phyloP scores from a whole-genome alignment of 2,888 invertebrate species.

The Meiosimyza platycephala region DNA sequence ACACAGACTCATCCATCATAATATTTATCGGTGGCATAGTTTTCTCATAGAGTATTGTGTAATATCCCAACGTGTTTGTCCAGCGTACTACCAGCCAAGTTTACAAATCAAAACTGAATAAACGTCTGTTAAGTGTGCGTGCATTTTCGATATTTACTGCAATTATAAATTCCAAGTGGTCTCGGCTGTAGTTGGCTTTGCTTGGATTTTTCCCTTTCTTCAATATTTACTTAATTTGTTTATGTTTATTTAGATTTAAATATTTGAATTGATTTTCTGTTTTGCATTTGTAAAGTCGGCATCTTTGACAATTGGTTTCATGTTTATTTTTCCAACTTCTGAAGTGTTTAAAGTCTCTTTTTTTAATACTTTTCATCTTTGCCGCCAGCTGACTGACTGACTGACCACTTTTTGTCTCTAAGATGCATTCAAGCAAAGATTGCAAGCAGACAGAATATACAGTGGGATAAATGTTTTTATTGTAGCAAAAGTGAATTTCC shows the following conservation, averaged over 20 bases:
- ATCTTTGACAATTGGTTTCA: conserved; percentile 37
- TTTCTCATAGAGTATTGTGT: too few species aligned
- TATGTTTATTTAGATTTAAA: conserved; percentile 26
- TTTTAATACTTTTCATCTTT: conserved; percentile 38
- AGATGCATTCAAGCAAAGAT: conserved; percentile 29
- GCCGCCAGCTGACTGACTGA: conserved; percentile 31
- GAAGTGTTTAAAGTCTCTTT: conserved; percentile 38
- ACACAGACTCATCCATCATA: too few species aligned
- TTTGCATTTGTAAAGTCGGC: conserved; percentile 45
- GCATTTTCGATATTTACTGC: conserved; percentile 17
- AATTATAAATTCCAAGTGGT: conserved; percentile 22
- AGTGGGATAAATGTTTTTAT: too few species aligned
- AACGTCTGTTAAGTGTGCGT: conserved; percentile 13
- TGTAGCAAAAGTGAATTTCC: too few species aligned
- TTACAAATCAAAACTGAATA: conserved; percentile 28
- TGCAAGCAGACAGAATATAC: too few species aligned
- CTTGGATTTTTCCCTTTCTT: too few species aligned
- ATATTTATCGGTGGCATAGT: too few species aligned
- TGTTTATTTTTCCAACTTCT: conserved; percentile 13
- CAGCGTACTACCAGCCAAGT: too few species aligned
- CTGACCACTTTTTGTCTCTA: conserved; percentile 41
- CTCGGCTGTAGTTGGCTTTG: background rate
- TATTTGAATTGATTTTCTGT: conserved; percentile 32
- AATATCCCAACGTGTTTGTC: too few species aligned
- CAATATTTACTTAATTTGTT: conserved; percentile 28